Percentiles rank a stretch among this genome's conserved stretches.
Conservation (phyloP, 2,113 vertebrate genomes). For the Regulus satrapa region DNA sequence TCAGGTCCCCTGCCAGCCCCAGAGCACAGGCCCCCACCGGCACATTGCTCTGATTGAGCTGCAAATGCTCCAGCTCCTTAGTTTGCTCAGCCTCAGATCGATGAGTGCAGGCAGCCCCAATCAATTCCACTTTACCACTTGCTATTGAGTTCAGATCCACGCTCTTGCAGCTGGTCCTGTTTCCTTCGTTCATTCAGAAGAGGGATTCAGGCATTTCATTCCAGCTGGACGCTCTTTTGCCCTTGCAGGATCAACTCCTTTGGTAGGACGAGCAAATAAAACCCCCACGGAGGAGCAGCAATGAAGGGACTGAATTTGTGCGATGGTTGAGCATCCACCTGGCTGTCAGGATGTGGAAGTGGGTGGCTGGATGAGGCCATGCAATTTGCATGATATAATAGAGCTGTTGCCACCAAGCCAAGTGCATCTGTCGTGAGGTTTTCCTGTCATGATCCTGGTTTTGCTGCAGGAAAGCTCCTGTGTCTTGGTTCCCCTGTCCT, state of each 20-base stretch:
- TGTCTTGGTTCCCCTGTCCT: neutral
- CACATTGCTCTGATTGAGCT: neutral
- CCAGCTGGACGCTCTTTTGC: neutral
- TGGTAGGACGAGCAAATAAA: neutral
- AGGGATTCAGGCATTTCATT: neutral
- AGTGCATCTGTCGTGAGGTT: neutral
- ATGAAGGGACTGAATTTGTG: neutral
- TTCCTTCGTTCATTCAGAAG: neutral
- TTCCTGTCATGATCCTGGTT: neutral
- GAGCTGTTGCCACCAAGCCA: neutral
- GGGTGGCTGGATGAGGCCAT: neutral
- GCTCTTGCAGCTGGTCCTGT: neutral
- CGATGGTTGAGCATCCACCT: neutral
- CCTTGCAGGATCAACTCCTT: neutral
- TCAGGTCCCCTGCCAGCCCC: neutral
- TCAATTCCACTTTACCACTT: conserved; percentile 40
- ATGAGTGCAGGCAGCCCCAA: neutral
- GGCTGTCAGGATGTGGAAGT: neutral
- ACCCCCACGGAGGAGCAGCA: neutral
- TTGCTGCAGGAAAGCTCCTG: neutral
- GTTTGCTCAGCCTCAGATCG: conserved; percentile 3
- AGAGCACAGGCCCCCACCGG: neutral
- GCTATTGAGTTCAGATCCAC: neutral
- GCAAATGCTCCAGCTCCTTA: conserved; percentile 6
- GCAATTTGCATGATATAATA: neutral